phyloP scores from a whole-genome alignment of 2,888 invertebrate species.

The Notodromas monacha region DNA sequence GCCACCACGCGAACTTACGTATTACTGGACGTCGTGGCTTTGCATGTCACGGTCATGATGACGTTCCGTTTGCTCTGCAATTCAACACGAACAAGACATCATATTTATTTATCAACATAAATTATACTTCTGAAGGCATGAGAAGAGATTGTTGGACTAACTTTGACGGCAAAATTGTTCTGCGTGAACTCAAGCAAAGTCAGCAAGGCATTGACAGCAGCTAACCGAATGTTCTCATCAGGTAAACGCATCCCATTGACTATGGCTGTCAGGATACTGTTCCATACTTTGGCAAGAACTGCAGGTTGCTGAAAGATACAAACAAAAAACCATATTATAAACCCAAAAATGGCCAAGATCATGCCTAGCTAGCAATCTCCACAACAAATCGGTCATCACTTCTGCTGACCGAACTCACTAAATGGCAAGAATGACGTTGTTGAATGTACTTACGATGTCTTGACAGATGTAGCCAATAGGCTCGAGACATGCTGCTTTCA shows the following conservation, averaged over 20 bases:
- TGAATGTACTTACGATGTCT: constrained; percentile 41
- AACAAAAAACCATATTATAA: no score
- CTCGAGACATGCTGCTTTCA: constrained; percentile 84
- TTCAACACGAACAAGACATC: no score
- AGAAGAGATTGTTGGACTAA: no score
- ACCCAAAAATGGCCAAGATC: no score
- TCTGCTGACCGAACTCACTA: no score
- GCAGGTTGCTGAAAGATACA: constrained; percentile 6
- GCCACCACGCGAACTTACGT: constrained; percentile 80
- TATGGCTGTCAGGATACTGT: constrained; percentile 88
- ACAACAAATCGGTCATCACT: no score
- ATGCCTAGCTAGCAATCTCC: no score
- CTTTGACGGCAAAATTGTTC: constrained; percentile 87
- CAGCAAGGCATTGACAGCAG: constrained; percentile 76
- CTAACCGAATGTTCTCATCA: constrained; percentile 72
- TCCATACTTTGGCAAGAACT: constrained; percentile 39
- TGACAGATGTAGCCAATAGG: constrained; percentile 96
- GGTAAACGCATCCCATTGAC: constrained; percentile 90
- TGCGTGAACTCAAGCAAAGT: constrained; percentile 96
- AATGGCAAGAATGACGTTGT: no score
- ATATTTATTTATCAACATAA: no score
- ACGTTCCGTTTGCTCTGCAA: constrained; percentile 63
- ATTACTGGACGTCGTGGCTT: constrained; percentile 75
- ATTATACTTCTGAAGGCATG: no score
- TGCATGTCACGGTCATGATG: constrained; percentile 98